Base-by-base conservation (phyloP, 2,797 vertebrate species). In the Microctenopoma lineatum region DNA sequence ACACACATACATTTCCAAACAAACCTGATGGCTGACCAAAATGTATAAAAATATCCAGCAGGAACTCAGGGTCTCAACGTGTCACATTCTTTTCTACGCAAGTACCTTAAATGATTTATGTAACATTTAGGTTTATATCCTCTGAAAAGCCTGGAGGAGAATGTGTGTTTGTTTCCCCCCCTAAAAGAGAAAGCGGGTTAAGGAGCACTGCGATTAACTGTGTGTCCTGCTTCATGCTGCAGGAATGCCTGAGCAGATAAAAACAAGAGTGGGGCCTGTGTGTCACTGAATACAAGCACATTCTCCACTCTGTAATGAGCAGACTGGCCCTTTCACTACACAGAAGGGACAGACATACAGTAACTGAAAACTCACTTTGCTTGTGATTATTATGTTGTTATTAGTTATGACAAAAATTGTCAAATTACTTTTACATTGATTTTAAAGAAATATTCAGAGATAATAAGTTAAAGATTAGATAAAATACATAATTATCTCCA, bases 221-320 rank as follows among this genome's bases (percentile, higher is more conserved):
- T 58, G 42, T 44, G 48, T 67, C 59, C 59, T 56, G 77, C 44
- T 70, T 81, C 69, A 84, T 74, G 81, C 89, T 81, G 76, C 84
- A 70, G 44, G 50, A 84, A 91, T 90, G 77, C 88, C 77, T 84
- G 63, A 84, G 77, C 71, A 14, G 64, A 86, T 56, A 73, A 58
- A 84, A 88, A 89, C 77, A 86, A 84, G 63, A 85, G 81, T 50
- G 38, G 18, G 57, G 71, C 27, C 66, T 45, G 57, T 77, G 55
- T 71, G 53, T 54, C 68, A 44, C 70, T 53, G 32, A 27, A 53
- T 45, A 75, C 27, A 76, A 79, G 75, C n/a, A 32, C 60, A 63
- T 52, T 71, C 36, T 60, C 32, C 47, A 18, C 59, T 53, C 38
- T 47, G 54, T 42, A 67, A 79, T 42, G 46, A 59, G 48, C 27